Base-by-base conservation (phyloP, 2,888 invertebrate genomes). In the Gymnosoma rotundatum region DNA sequence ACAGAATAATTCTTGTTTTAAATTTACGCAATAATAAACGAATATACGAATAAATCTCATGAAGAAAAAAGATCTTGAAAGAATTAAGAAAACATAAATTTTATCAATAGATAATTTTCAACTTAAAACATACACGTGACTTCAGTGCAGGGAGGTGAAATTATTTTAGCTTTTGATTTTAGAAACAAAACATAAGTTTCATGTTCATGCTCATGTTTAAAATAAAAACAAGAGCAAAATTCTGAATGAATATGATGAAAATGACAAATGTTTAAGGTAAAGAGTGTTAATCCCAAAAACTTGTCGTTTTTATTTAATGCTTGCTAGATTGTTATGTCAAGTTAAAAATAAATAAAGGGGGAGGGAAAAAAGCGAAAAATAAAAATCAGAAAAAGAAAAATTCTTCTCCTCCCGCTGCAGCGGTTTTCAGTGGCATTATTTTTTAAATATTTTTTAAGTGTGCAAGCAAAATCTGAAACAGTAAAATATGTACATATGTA, bases 241-340 rank as follows among this genome's bases (percentile, higher is more conserved):
- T 69, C 81, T 45, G 18, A 50, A 67, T 20, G 56, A 63, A 45
- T 45, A 67, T 69, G 76, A 64, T 80, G 42, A 75, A 82, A 75
- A 85, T 85, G 82, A 85, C 79, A 85, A 85, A 85, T 85, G 82
- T 79, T 76, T 18, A 54, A 63, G 73, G 73, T 74, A 84, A 70
- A 52, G 72, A 78, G 73, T 81, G 67, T 73, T 84, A 81, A 84
- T 84, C 78, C 81, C 48, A 36, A 74, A 78, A 74, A 81, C 78
- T 84, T 84, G 84, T 81, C 81, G 52, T 4, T 48, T 67, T 74
- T 32, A 8, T 32, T 32, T 32, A 6, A 12, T 21, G 16, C 18
- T 18, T 25, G n/a, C 3, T 54, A 36, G 56, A 6, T 25, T 61
- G 67, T 18, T 52, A 56, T 64, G 38, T 69, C 42, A 78, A 69